Evolutionary conservation across 64 coral and sea anemone species (phyloP), one percentile per base, ranked within the genome.

Genomic region (Platygyra sinensis): DNA sequence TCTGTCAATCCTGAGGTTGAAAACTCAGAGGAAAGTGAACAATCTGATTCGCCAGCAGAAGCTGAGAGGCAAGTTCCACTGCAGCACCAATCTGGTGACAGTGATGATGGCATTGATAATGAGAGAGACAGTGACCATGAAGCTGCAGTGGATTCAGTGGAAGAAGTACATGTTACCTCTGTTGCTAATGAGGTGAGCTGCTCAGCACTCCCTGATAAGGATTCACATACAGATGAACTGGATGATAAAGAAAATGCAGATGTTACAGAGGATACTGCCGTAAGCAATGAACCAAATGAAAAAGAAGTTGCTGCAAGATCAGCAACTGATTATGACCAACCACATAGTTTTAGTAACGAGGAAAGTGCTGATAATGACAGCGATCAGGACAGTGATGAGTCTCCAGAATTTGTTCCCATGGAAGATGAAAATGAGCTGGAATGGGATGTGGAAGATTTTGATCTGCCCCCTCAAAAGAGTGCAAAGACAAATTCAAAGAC

Each of bases 371-470:
- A 13, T 2, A 9, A 64, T 38, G 28, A 60, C 13, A 65, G 60
- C 19, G 80, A 83, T 31, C 55, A 83, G 30, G 60, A 51, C 3
- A 71, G 62, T 65, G 36, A 8, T 8, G 62, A 69, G 10, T 72
- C 63, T 14, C 62, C 36, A 46, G 38, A 71, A 52, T 52, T 85
- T 85, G 81, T 72, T 72, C 38, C 81, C 28, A 64, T 50, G 50
- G 81, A 85, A 22, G 81, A 85, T 27, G 81, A 85, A 24, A 85
- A 85, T 51, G 81, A 85, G 38, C n/a, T 85, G 9, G 81, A 85
- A 72, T 85, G 81, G 81, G 81, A 85, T 19, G 81, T 85, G 62
- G 81, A 85, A 64, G 81, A 85, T 72, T 85, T 85, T 72, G 81
- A 85, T 85, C 36, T 85, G 4, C 81, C 81, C 6, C 46, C 65